A percentile compares a stretch with the other conserved stretches of the same genome.
These are phyloP conservation scores for Phoenicopterus ruber DNA, from an alignment of 2,113 vertebrate genomes.

Conservation along the genomic window DNA sequence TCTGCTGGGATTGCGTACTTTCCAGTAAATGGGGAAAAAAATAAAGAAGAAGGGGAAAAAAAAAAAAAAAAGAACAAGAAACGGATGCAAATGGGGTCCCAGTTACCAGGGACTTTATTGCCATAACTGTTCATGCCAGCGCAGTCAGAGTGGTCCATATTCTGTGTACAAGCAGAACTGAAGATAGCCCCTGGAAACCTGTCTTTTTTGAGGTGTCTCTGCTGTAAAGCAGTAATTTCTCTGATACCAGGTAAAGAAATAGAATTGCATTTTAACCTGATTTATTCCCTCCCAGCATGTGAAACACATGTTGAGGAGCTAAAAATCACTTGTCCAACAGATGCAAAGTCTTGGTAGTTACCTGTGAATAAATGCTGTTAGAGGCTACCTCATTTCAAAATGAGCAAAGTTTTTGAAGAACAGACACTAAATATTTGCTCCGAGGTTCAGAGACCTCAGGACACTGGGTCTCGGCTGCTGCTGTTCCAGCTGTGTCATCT, in stretches of 20 bases:
- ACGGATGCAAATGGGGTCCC: background rate
- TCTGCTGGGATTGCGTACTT: background rate
- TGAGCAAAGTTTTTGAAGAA: background rate
- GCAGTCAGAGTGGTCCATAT: background rate
- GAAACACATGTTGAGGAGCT: background rate
- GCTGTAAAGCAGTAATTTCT: background rate
- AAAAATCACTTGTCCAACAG: background rate
- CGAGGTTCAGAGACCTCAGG: background rate
- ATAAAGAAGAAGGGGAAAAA: rapidly evolving
- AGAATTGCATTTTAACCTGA: background rate
- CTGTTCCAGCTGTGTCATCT: background rate
- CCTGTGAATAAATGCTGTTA: background rate
- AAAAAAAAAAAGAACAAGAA: rapidly evolving
- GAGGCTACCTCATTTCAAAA: background rate
- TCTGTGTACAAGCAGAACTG: background rate
- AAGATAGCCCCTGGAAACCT: background rate
- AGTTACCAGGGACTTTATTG: background rate
- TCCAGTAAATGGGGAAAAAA: background rate
- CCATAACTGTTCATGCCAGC: background rate
- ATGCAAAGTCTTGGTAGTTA: background rate
- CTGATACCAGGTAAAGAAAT: background rate
- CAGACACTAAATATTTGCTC: background rate
- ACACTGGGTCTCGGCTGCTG: rapidly evolving
- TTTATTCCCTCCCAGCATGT: background rate
- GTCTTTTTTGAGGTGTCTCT: background rate